These are phyloP conservation scores for Netelia virgata DNA, from an alignment of 2,888 invertebrate species.

Conservation along the genomic window DNA sequence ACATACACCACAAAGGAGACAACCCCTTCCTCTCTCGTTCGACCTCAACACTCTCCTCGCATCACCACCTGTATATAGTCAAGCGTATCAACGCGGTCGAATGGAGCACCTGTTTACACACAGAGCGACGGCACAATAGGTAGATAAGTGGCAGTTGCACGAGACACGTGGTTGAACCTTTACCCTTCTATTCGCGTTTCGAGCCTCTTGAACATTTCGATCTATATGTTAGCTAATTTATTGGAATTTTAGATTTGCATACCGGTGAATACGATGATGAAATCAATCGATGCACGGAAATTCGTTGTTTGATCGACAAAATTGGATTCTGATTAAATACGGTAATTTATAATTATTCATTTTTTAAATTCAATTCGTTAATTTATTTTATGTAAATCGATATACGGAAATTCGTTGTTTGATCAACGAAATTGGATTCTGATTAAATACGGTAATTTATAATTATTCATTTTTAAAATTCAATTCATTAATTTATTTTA, in stretches of 20 bases:
- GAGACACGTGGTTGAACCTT: no score
- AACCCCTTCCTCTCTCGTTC: not conserved
- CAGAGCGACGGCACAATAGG: not conserved
- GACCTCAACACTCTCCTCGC: not conserved
- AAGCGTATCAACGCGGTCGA: slow-evolving; percentile 4
- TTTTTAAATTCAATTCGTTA: no score
- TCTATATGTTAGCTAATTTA: no score
- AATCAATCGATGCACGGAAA: no score
- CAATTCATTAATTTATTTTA: no score
- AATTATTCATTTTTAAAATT: not conserved
- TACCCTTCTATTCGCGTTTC: no score
- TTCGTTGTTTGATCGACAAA: not conserved
- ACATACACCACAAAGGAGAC: no score
- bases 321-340: not conserved
- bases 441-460: not conserved
- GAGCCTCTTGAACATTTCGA: no score
- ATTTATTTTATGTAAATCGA: no score
- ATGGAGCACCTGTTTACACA: slow-evolving; percentile 6
- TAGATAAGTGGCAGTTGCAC: no score
- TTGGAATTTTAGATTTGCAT: no score
- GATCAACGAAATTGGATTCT: not conserved
- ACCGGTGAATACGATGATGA: no score
- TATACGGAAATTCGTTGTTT: not conserved
- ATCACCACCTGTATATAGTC: not conserved
- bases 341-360: not conserved